Evolutionary conservation across 2,888 invertebrate genomes (phyloP), one percentile per base, ranked within the genome.

Genomic region (Pomacea canaliculata): DNA sequence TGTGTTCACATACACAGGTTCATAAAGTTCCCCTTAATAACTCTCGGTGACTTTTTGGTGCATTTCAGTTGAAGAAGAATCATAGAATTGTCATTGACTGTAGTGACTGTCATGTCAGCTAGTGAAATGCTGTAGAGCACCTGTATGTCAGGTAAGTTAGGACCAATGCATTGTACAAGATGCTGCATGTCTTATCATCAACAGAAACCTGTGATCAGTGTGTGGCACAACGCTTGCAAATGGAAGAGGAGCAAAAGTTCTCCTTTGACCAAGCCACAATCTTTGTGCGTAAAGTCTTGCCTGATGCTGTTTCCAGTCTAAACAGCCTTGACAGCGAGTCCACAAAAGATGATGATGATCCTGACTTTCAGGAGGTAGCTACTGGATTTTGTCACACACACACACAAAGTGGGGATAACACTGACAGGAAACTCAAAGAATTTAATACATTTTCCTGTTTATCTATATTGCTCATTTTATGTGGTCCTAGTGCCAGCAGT

Each of bases 181-280:
- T 23, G 23, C 23, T 23, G 23, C 37, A 3, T 37, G 5, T 37
- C 37, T 37, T 67, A 18, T 9, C 66, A 23, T 49, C 84, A 71
- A 78, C 85, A 81, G 87, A 83, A 23, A 82, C 88, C 1, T 90
- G 90, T 78, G 79, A 84, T 13, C 85, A 86, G 8, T 91, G 90
- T 79, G 79, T 86, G 19, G 77, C 78, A 51, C 84, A 83, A 23
- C 81, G 88, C 65, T 70, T 87, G 19, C 78, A 80, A 49, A 80
- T 83, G 51, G 89, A 89, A 70, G 85, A 87, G 66, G 82, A 83
- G 60, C 84, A 87, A 23, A 80, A 83, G 79, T 87, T 84, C 79
- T 83, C 85, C 9, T 91, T 87, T 81, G 82, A 79, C 12, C 83
- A 85, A 72, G 87, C 86, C 59, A 75, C 77, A 16, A 76, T 83